Base-by-base conservation (phyloP, 2,888 invertebrate genomes). In the Phalangium opilio region DNA sequence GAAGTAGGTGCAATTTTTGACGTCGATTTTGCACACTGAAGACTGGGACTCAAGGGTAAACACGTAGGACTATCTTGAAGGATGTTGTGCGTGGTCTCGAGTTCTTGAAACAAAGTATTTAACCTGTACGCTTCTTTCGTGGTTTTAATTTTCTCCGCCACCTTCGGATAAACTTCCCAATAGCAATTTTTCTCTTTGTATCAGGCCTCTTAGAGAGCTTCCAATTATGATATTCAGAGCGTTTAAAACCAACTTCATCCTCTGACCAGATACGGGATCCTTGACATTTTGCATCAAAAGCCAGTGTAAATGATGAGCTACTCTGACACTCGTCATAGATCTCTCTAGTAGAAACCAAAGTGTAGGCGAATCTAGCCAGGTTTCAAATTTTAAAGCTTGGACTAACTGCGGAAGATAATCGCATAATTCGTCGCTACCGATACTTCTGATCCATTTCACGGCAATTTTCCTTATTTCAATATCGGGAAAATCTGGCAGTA, bases 251-350 rank as follows among this genome's bases (percentile, higher is more conserved):
- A 95, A 73, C 57, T 85, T 79, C 64, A 89, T 80, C 33, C 87
- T 73, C 47, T 82, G 62, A 19, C 68, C 63, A 57, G 67, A 69
- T 4, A 61, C 56, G 8, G 57, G 55, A 50, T 67, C 67, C 49
- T 67, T 67, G 7, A 69, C 62, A 3, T 65, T 64, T 50, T 70
- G 69, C 58, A 70, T 69, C 32, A 72, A 67, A 52, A 87, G 71
- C 96, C 96, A 98, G 67, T 93, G 96, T 58, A 96, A 73, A 60
- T 83, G 79, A 68, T 96, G 96, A 1, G 95, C 90, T 45, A 96
- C 83, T 45, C 90, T 76, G 0, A 93, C 85, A 14, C 87, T 86
- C 27, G 79, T 73, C 49, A 91, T 70, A 0, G 91, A 79, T 51
- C 87, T 77, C 52, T 86, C 81, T 17, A 91, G 67, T 43, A 91